Base-by-base conservation (phyloP, 2,888 invertebrate species). In the Pollenia labialis region DNA sequence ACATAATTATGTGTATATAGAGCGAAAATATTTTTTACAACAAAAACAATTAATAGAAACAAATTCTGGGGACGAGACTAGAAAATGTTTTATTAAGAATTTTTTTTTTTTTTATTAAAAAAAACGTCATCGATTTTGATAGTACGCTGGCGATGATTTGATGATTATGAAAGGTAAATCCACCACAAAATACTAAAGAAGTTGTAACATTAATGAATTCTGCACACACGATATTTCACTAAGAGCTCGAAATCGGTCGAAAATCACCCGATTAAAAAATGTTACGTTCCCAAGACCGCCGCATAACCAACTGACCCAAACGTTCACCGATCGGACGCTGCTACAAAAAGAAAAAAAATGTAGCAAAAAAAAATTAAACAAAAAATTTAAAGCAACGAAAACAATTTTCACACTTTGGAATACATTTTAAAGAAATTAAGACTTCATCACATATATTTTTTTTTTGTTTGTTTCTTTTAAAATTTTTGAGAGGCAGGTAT, bases 221-320 rank as follows among this genome's bases (percentile, higher is more conserved):
- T 12, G 18, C 18, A 62, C 40, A 60, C 54, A 62, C 32, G 74
- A n/a, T 9, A 58, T 66, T 64, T 50, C 4, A 16, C 18, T 2
- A 32, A 3, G 2, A 23, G 2, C 4, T 32, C 42, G 11, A 44
- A 62, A 18, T 14, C 42, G n/a, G 46, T 42, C 60, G 50, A 52
- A 74, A 74, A n/a, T 6, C 64, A 60, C 40, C 74, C 85, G 85
- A 77, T 72, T 23, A 68, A 68, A 68, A 81, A 81, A 87, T 81
- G 85, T 80, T 77, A 81, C 85, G 88, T 58, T 77, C 88, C 72
- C 71, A 81, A 58, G 75, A 80, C 72, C 76, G 79, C 72, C 87
- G 69, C 80, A 82, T 54, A 60, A 69, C 79, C 86, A 88, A 88
- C 88, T 88, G 64, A 87, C 18, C 52, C 48, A 74, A 81, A 77